Evolutionary conservation across 2,113 vertebrate genomes (phyloP).

Genomic region (Oryzias curvinotus): DNA sequence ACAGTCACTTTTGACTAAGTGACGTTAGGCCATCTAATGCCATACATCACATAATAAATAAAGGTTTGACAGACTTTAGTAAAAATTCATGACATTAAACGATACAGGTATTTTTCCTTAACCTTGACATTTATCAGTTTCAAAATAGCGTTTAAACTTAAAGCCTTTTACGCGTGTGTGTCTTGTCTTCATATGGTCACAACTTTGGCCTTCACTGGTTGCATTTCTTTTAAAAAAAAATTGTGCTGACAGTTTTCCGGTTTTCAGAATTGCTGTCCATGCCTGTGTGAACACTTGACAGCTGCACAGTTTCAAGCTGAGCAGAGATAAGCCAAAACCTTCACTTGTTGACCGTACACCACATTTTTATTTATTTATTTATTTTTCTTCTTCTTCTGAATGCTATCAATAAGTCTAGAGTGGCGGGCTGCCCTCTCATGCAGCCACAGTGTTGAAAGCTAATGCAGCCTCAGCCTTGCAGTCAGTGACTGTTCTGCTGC

Average conservation of each 20-base stretch:
- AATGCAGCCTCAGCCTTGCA: conserved; percentile 42
- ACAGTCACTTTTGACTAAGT: no score
- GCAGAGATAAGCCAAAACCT: conserved; percentile 37
- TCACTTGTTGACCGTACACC: conserved; percentile 48
- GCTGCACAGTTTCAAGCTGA: conserved; percentile 44
- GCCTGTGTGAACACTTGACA: conserved; percentile 39
- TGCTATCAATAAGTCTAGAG: conserved; percentile 58
- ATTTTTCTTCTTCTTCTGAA: conserved; percentile 16
- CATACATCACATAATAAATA: no score
- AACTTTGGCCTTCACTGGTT: conserved; percentile 25
- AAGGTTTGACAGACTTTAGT: no score
- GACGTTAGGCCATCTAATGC: no score
- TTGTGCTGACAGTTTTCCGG: conserved; percentile 42
- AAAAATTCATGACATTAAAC: no score
- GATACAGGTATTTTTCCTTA: no score
- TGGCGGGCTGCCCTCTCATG: conserved; percentile 39
- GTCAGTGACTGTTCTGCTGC: conserved; percentile 30
- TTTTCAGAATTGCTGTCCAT: conserved; percentile 30
- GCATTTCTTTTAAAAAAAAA: conserved; percentile 27
- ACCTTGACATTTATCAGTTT: no score
- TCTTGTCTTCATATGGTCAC: conserved; percentile 11
- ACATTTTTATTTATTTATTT: conserved; percentile 29
- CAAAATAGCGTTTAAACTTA: not conserved
- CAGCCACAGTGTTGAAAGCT: conserved; percentile 38
- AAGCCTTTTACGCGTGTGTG: not conserved